phyloP scores from a whole-genome alignment of 2,797 vertebrate genomes.

The Hapalemur alaotrensis region DNA sequence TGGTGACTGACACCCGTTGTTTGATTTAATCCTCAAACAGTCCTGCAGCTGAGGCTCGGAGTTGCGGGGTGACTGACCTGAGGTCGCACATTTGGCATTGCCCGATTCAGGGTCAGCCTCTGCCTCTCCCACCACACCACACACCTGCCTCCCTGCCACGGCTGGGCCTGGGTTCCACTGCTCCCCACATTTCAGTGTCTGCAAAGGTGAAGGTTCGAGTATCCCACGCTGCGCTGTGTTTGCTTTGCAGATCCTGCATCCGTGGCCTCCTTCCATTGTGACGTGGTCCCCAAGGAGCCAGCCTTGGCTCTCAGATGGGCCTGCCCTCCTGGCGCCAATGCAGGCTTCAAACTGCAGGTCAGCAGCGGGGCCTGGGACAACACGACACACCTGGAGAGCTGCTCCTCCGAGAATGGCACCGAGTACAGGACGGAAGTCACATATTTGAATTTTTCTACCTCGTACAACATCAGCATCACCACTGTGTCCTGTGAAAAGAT shows the following conservation, averaged over 20 bases:
- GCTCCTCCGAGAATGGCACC: not conserved
- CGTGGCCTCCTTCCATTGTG: slow-evolving; percentile 73
- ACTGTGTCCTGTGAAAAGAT: slow-evolving; percentile 68
- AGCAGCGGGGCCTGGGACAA: slow-evolving; percentile 3
- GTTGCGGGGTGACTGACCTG: not conserved
- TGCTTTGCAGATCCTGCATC: slow-evolving; percentile 73
- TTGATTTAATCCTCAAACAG: not conserved
- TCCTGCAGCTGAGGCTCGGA: not conserved
- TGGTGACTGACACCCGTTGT: not conserved
- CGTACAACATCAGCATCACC: slow-evolving; percentile 77
- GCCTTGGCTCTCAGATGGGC: slow-evolving; percentile 79
- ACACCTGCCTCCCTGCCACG: fast-evolving
- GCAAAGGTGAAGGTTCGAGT: not conserved
- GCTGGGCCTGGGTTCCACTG: not conserved
- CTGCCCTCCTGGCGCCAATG: slow-evolving; percentile 76
- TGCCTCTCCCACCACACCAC: fast-evolving
- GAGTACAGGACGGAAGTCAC: not conserved
- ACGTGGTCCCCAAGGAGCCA: slow-evolving; percentile 66
- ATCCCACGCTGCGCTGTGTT: not conserved
- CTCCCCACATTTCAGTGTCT: not conserved
- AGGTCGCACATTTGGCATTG: not conserved
- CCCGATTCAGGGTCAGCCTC: not conserved
- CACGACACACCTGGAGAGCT: fast-evolving
- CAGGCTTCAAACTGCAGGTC: slow-evolving; percentile 74
- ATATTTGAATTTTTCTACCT: slow-evolving; percentile 77